These are phyloP conservation scores for Nymphalis urticae DNA, from an alignment of 2,888 invertebrate species.

Conservation along the genomic window DNA sequence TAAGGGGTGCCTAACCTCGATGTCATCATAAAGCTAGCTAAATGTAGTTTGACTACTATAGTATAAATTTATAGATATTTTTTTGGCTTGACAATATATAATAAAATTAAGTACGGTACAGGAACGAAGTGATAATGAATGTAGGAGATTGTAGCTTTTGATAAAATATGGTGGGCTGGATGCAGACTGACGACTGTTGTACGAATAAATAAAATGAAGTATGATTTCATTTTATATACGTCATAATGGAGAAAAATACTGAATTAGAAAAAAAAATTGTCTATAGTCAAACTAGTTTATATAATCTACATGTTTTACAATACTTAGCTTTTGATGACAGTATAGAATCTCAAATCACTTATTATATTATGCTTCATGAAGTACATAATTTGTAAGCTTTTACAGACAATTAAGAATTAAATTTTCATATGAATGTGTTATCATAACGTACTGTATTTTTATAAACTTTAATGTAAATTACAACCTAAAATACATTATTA, in stretches of 20 bases:
- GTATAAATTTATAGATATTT: conserved; percentile 42
- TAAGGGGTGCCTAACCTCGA: conserved; percentile 15
- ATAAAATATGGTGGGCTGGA: conserved; percentile 35
- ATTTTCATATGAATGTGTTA: conserved; percentile 11
- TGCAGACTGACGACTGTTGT: background rate
- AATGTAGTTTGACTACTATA: conserved; percentile 63
- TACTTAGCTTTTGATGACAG: conserved; percentile 12
- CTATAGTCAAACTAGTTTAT: conserved; percentile 9
- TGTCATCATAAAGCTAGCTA: conserved; percentile 45
- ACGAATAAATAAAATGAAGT: background rate
- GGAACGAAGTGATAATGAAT: conserved; percentile 38
- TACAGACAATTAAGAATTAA: conserved; percentile 12
- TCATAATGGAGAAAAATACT: background rate
- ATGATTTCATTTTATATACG: background rate
- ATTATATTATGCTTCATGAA: conserved; percentile 16
- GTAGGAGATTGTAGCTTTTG: conserved; percentile 44
- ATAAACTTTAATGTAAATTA: background rate
- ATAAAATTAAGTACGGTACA: conserved; percentile 33
- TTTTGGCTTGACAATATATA: conserved; percentile 39
- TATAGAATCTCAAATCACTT: conserved; percentile 23
- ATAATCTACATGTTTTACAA: conserved; percentile 18
- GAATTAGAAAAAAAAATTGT: conserved; percentile 1
- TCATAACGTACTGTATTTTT: conserved; percentile 9
- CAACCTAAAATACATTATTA: background rate
- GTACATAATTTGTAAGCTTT: conserved; percentile 20